phyloP scores from a whole-genome alignment of 92 coral and sea anemone species.

The Bergia sp. region DNA sequence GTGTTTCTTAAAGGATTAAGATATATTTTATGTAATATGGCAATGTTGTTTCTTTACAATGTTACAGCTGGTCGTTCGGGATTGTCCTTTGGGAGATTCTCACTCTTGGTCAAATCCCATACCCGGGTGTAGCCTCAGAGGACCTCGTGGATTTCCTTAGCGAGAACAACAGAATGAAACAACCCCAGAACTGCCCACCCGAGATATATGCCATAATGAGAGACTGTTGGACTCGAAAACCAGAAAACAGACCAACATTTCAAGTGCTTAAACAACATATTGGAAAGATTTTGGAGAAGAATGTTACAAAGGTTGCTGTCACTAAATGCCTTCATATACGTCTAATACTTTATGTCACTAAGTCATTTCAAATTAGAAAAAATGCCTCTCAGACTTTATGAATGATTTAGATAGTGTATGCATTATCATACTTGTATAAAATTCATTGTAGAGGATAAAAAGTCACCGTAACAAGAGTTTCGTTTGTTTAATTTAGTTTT shows the following conservation, averaged over 20 bases:
- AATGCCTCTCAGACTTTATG: not conserved
- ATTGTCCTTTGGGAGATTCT: conserved; percentile 52
- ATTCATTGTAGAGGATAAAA: not conserved
- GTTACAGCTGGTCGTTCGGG: conserved; percentile 57
- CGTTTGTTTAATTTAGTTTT: not conserved
- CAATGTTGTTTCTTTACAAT: not conserved
- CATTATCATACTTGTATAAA: not conserved
- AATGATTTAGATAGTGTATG: not conserved
- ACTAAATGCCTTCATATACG: not conserved
- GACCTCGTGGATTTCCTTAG: conserved; percentile 46
- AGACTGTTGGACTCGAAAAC: conserved; percentile 49
- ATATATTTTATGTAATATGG: too few species aligned
- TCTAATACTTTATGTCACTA: not conserved
- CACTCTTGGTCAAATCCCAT: conserved; percentile 55
- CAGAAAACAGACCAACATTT: conserved; percentile 50
- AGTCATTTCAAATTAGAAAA: too few species aligned
- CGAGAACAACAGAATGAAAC: conserved; percentile 46
- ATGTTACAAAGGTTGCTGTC: conserved; percentile 18
- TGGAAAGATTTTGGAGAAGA: conserved; percentile 45
- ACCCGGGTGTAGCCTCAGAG: conserved; percentile 42
- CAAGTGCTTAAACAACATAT: conserved; percentile 43
- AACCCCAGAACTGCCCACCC: conserved; percentile 49
- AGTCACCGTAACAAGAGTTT: not conserved
- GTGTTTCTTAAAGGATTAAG: not conserved
- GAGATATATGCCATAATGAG: conserved; percentile 52